Percentiles rank a stretch among this genome's conserved stretches.
Conservation (phyloP, 2,797 vertebrate genomes). For the Miichthys miiuy region DNA sequence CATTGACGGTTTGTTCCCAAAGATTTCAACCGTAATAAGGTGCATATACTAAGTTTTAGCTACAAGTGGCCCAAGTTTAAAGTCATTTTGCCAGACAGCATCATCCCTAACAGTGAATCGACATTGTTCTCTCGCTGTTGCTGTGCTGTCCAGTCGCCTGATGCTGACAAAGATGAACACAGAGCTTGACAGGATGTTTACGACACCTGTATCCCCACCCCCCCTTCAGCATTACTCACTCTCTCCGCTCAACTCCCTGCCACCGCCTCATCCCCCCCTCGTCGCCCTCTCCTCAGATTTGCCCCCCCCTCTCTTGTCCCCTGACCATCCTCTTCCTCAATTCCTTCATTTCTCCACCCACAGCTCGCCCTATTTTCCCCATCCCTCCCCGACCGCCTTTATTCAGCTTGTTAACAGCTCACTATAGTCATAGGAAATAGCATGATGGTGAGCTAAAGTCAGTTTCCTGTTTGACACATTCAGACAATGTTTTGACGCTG, state of each 20-base stretch:
- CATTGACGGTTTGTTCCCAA: not conserved
- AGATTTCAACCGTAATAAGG: not conserved
- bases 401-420: conserved; percentile 71
- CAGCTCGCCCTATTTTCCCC: conserved; percentile 14
- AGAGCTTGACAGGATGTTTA: conserved; percentile 78
- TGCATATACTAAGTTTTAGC: not conserved
- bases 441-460: conserved; percentile 71
- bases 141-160: conserved; percentile 18
- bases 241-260: conserved; percentile 12
- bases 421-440: conserved; percentile 77
- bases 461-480: conserved; percentile 79
- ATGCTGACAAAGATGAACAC: conserved; percentile 49
- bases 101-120: conserved; percentile 28
- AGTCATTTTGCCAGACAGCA: not conserved
- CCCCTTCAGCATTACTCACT: conserved; percentile 11
- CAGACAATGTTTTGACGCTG: conserved; percentile 54
- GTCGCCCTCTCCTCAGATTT: conserved; percentile 7
- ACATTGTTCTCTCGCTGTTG: conserved; percentile 38
- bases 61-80: not conserved
- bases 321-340: conserved; percentile 30
- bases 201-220: conserved; percentile 41
- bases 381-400: not conserved
- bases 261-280: conserved; percentile 1
- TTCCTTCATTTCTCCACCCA: conserved; percentile 37
- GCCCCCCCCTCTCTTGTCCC: conserved; percentile 1